phyloP scores from a whole-genome alignment of 1,140 invertebrate species.

The Leptinotarsa undecemlineata region DNA sequence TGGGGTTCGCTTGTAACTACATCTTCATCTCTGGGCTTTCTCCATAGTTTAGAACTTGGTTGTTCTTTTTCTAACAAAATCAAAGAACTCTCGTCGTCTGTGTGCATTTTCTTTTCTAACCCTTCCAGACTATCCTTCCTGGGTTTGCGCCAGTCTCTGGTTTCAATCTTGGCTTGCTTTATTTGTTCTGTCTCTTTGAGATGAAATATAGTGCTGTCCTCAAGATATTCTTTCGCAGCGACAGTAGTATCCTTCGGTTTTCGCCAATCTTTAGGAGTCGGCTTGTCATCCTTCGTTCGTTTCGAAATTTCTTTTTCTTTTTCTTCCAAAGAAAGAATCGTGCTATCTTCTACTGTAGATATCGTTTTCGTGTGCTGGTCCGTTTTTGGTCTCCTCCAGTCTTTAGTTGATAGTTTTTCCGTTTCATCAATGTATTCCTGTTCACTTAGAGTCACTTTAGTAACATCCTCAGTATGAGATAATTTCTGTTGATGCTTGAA shows the following conservation, averaged over 20 bases:
- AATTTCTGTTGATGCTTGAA: conserved; percentile 25
- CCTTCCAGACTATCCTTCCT: neutral
- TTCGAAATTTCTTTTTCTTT: conserved; percentile 33
- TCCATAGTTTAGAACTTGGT: neutral
- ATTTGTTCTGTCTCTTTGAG: conserved; percentile 34
- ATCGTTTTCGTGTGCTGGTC: conserved; percentile 19
- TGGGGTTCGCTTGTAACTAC: neutral
- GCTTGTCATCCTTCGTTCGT: neutral
- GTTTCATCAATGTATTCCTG: neutral
- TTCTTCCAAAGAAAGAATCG: conserved; percentile 41
- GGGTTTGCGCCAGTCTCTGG: conserved; percentile 22
- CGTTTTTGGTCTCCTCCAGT: neutral
- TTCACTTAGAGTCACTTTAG: neutral
- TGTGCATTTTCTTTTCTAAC: neutral
- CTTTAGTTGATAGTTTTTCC: conserved; percentile 7
- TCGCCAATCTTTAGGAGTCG: conserved; percentile 25
- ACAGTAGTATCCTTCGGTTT: conserved; percentile 20
- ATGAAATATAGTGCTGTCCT: conserved; percentile 4
- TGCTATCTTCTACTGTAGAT: conserved; percentile 42
- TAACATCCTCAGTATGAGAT: conserved; percentile 31
- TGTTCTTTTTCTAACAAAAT: conserved; percentile 1
- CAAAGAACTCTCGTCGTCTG: conserved; percentile 7
- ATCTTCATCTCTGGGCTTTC: neutral
- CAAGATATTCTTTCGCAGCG: conserved; percentile 1
- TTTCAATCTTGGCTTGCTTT: neutral